phyloP scores from a whole-genome alignment of 2,888 invertebrate genomes.

The Cephus pulcher region DNA sequence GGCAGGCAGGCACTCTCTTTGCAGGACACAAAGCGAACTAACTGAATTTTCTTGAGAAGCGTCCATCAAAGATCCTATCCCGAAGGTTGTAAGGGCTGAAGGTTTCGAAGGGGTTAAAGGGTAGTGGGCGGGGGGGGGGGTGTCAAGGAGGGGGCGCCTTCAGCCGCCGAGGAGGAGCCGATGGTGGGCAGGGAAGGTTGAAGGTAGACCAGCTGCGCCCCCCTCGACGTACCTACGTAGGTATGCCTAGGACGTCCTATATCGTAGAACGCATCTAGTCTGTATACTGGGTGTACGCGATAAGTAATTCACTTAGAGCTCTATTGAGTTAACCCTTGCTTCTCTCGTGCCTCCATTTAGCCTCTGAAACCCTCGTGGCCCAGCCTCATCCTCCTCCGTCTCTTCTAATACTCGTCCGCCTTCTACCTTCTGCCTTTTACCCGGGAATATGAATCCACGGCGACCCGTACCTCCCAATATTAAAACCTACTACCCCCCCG shows the following conservation, averaged over 20 bases:
- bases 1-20: conserved; percentile 43
- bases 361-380: conserved; percentile 50
- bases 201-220: not conserved
- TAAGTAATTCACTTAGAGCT: conserved; percentile 65
- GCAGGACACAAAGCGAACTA: conserved; percentile 65
- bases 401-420: conserved; percentile 5
- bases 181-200: not conserved
- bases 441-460: not conserved
- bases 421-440: not conserved
- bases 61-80: conserved; percentile 63
- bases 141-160: not conserved
- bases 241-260: conserved; percentile 33
- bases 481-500: conserved; percentile 30
- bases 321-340: conserved; percentile 67
- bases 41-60: conserved; percentile 66
- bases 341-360: conserved; percentile 61
- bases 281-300: conserved; percentile 63
- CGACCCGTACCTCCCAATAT: conserved; percentile 16
- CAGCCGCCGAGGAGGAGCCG: conserved; percentile 7
- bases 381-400: conserved; percentile 15
- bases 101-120: conserved; percentile 15
- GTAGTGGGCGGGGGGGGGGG: conserved; percentile 5
- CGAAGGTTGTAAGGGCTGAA: conserved; percentile 24
- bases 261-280: conserved; percentile 61
- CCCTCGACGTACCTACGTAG: not conserved